These are phyloP conservation scores for Abscondita cerata DNA, from an alignment of 2,888 invertebrate genomes.

Conservation along the genomic window DNA sequence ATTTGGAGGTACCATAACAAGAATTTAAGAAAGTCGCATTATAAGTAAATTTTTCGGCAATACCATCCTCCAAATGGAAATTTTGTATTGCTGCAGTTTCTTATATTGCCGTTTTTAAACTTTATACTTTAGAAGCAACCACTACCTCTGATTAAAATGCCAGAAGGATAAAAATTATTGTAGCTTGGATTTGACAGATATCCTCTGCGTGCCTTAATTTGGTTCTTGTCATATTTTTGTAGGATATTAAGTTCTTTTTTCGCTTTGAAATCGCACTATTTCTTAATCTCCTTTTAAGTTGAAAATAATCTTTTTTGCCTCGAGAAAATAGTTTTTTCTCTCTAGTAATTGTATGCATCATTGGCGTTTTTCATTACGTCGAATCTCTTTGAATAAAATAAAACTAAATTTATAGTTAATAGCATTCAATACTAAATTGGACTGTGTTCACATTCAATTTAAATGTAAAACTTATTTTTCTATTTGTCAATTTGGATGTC, in stretches of 20 bases:
- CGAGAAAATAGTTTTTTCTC: no score
- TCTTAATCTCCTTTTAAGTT: not conserved
- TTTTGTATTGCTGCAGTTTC: slow-evolving; percentile 30
- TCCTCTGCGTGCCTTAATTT: slow-evolving; percentile 37
- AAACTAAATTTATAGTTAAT: no score
- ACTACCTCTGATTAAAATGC: slow-evolving; percentile 43
- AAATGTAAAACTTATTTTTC: no score
- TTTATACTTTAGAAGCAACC: slow-evolving; percentile 26
- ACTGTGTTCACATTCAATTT: no score
- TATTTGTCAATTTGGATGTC: no score
- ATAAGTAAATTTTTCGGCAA: slow-evolving; percentile 24
- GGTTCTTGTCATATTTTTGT: slow-evolving; percentile 20
- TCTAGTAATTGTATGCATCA: no score
- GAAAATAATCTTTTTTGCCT: no score
- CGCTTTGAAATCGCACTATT: not conserved
- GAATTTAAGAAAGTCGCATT: no score
- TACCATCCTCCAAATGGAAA: slow-evolving; percentile 39
- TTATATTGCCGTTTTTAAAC: slow-evolving; percentile 33
- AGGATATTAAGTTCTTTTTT: slow-evolving; percentile 22
- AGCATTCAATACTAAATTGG: no score
- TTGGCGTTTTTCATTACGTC: no score
- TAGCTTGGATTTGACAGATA: slow-evolving; percentile 37
- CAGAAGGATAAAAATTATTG: slow-evolving; percentile 43
- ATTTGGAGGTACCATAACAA: no score
- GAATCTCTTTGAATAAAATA: no score